Conservation (phyloP, 2,113 vertebrate genomes). For the Callithrix jacchus region DNA sequence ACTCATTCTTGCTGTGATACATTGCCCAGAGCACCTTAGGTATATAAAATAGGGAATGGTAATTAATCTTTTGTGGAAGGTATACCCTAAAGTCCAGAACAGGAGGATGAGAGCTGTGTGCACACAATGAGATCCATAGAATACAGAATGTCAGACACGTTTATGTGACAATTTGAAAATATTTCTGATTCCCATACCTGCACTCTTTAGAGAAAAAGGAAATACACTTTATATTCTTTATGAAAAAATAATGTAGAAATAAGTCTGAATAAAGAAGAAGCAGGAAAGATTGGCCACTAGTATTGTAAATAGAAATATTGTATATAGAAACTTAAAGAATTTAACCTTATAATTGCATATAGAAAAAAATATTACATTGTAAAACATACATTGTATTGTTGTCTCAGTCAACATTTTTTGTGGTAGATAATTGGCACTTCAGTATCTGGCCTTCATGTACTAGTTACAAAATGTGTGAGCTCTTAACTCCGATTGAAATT, state of each 20-base stretch:
- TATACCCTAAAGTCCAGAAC: constrained; percentile 17
- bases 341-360: not conserved
- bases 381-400: not conserved
- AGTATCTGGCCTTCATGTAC: not conserved
- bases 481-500: not conserved
- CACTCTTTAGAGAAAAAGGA: not conserved
- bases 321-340: not conserved
- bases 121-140: not conserved
- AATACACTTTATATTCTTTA: not conserved
- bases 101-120: not conserved
- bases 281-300: not conserved
- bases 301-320: constrained; percentile 14
- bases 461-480: not conserved
- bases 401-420: not conserved
- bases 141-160: not conserved
- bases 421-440: not conserved
- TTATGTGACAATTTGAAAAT: constrained; percentile 47
- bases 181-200: not conserved
- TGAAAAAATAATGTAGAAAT: not conserved
- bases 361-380: not conserved
- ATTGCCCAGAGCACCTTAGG: not conserved
- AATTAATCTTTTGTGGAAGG: constrained; percentile 24
- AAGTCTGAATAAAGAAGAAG: constrained; percentile 9
- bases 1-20: constrained; percentile 29
- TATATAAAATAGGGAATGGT: not conserved